Base-by-base conservation (phyloP, 2,113 vertebrate genomes). In the Ciconia maguari region DNA sequence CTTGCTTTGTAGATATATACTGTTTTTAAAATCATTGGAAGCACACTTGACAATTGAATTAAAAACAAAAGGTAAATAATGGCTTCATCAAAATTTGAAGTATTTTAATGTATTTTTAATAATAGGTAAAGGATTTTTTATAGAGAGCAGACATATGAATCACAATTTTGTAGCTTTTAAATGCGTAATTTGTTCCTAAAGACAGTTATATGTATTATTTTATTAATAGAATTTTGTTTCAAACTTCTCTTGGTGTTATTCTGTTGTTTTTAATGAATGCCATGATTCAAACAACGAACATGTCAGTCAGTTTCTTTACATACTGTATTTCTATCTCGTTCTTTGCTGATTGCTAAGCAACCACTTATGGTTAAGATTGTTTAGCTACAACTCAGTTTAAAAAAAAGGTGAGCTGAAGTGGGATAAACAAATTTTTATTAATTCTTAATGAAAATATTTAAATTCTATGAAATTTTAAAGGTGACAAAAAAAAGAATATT, bases 271-370 rank as follows among this genome's bases (percentile, higher is more conserved):
- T 90, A 90, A 88, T 94, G 96, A 96, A 91, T 62, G 44, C n/a
- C n/a, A 11, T 85, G 61, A 97, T 88, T 96, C 89, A 95, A 87
- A 72, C 51, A 38, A 48, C 57, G 78, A 79, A 84, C 24, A 93
- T 85, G 71, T 84, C 94, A 94, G 62, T 96, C 96, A 88, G 77
- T 95, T 66, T 92, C 69, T 66, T 93, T 97, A 61, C 83, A 96
- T 86, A 95, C 46, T 94, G 7, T 75, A 96, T 96, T 97, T 97
- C 90, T 94, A 83, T 82, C 46, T 93, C 24, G 8, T 96, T 97
- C 49, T 61, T 96, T 88, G 58, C 92, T 85, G 92, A 98, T 97
- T 97, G 88, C 96, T 96, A 90, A 97, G 91, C 91, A 98, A 96
- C 96, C 91, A 72, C 41, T 96, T 95, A 79, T 44, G 58, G 54